phyloP scores from a whole-genome alignment of 2,113 vertebrate genomes.

The Indicator indicator region DNA sequence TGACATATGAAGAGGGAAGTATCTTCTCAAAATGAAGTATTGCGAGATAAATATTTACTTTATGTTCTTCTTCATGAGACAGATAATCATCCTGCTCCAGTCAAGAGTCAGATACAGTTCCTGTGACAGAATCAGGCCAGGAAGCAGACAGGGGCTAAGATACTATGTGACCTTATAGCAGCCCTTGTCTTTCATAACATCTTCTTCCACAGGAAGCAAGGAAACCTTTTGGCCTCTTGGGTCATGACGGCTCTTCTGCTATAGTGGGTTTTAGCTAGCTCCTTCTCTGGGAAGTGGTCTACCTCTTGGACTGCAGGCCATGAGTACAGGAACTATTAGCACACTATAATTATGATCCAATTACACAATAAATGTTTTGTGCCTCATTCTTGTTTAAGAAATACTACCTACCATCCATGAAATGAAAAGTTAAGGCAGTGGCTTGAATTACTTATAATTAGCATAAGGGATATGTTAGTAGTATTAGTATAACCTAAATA shows the following conservation, averaged over 20 bases:
- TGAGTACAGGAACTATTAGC: neutral
- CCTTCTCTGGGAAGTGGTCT: neutral
- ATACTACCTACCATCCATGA: neutral
- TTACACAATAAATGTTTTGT: neutral
- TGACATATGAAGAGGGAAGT: neutral
- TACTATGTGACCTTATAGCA: accelerated
- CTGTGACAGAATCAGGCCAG: neutral
- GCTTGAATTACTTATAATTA: neutral
- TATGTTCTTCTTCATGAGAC: neutral
- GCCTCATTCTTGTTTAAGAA: neutral
- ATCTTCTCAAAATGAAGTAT: neutral
- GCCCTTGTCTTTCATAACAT: accelerated
- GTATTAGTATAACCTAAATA: neutral
- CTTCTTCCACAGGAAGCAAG: accelerated
- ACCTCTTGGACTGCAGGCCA: neutral
- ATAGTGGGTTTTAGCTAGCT: neutral
- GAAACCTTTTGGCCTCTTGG: neutral
- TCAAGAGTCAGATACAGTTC: neutral
- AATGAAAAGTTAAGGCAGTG: neutral
- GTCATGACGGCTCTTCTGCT: neutral
- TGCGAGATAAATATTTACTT: neutral
- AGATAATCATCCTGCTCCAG: neutral
- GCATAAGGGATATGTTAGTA: neutral
- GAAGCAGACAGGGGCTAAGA: neutral
- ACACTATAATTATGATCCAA: neutral